Base-by-base conservation (phyloP, 2,797 vertebrate species). In the Macropodus opercularis region DNA sequence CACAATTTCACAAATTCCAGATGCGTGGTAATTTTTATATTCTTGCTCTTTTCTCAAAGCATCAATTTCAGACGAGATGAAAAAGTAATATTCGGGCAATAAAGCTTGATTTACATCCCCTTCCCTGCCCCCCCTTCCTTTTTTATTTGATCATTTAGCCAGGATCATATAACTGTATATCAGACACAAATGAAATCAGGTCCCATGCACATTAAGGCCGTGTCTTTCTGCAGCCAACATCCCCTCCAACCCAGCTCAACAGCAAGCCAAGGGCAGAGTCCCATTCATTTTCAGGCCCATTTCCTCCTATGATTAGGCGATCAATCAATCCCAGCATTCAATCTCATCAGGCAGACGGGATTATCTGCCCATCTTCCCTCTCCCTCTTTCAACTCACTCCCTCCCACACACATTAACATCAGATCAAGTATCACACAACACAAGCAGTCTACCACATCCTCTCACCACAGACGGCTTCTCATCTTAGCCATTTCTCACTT, bases 241-340 rank as follows among this genome's bases (percentile, higher is more conserved):
- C 87, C 87, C 85, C 83, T 86, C 85, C 78, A 89, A 91, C 77
- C 90, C 84, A 83, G 84, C 85, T 89, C 85, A 84, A 87, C 78
- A 76, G 87, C 87, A 84, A 92, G 91, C 92, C 92, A 93, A 93
- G 93, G 93, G 93, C 93, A 94, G 90, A 92, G 91, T 92, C 85
- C 91, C 92, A 92, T 94, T 94, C 92, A 94, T 94, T 94, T 94
- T 94, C 93, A 93, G 93, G 91, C 91, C 93, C 93, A 94, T 94
- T 94, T 94, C 93, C 93, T 93, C 89, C 89, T 91, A 93, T 94
- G 93, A 94, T 94, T 94, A 94, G 93, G 91, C 88, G 88, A 94
- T 94, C 93, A 94, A 94, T 94, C 93, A 94, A 94, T 94, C 91
- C 90, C 78, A 89, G 91, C 91, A 93, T 93, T 94, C 93, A 93